phyloP scores from a whole-genome alignment of 2,888 invertebrate species.

The Cheilosia vulpina region DNA sequence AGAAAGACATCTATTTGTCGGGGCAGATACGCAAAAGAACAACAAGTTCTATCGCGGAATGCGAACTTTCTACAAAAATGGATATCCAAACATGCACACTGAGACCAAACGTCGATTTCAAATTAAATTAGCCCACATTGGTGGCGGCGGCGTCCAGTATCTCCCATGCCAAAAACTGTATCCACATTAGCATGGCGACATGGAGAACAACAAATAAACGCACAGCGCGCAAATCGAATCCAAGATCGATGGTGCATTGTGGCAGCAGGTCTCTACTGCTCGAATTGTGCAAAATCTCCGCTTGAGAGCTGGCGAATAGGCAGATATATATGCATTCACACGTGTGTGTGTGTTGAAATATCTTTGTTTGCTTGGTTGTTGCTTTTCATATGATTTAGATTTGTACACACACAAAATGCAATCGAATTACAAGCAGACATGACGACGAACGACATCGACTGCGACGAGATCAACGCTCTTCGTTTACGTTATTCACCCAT shows the following conservation, averaged over 20 bases:
- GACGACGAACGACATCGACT: constrained; percentile 43
- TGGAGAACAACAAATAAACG: constrained; percentile 50
- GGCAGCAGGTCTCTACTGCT: constrained; percentile 16
- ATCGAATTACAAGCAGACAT: constrained; percentile 48
- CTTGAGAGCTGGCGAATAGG: not conserved
- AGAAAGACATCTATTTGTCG: constrained; percentile 36
- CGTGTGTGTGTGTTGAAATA: constrained; percentile 12
- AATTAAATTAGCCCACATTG: constrained; percentile 66
- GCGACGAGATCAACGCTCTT: constrained; percentile 62
- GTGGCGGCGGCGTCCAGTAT: constrained; percentile 24
- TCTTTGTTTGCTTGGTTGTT: constrained; percentile 38
- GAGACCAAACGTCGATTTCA: constrained; percentile 46
- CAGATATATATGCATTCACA: not conserved
- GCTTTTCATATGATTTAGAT: constrained; percentile 37
- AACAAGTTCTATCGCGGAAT: constrained; percentile 54
- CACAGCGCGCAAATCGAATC: constrained; percentile 22
- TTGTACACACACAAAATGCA: constrained; percentile 31
- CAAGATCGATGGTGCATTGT: constrained; percentile 65
- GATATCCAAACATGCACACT: constrained; percentile 47
- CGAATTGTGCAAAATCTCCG: constrained; percentile 24
- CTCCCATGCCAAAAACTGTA: constrained; percentile 63
- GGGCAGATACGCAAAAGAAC: not conserved
- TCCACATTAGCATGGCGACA: constrained; percentile 61
- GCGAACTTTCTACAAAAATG: constrained; percentile 70
- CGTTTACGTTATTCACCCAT: constrained; percentile 69